Base-by-base conservation (phyloP, 2,888 invertebrate genomes). In the Heliconius hortense region DNA sequence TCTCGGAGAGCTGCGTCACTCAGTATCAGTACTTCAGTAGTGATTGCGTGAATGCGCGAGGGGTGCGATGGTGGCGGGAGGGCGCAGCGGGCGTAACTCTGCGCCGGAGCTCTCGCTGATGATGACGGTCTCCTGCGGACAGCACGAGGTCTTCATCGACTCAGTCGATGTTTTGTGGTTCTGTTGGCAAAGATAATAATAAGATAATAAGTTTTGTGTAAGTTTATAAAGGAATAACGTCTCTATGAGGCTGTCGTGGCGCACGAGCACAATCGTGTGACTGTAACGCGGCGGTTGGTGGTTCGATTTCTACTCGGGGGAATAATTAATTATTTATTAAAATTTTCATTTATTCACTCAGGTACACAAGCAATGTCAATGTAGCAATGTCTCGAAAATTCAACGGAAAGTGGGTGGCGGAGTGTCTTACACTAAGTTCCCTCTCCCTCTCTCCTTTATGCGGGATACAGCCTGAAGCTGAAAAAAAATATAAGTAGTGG, bases 101-200 rank as follows among this genome's bases (percentile, higher is more conserved):
- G 88, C 88, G 72, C 88, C 90, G 13, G 90, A 89, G 81, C 90
- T 89, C 82, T 90, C 91, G 79, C 90, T 84, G 62, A 92, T 79
- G 74, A 89, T 79, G 74, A 92, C 90, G 69, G 92, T 91, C 81
- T 93, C 93, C 78, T 90, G 91, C 79, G 88, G 88, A 80, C 93
- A 93, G 84, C 91, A 92, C 75, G 93, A 91, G 63, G 90, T 90
- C 87, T 92, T 93, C 87, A 91, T 87, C 64, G 93, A 93, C 75
- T 93, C 93, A 26, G 88, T 88, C 18, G 93, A 92, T 21, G 88
- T 88, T 82, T 91, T 92, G 87, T 92, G 93, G 73, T 84, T 88
- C 93, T 93, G 88, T 63, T 74, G 70, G 18, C n/a, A 66, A 24
- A 56, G 13, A n/a, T n/a, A n/a, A n/a, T n/a, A n/a, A n/a, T n/a